phyloP scores from a whole-genome alignment of 2,113 vertebrate genomes.

The Gadus macrocephalus region DNA sequence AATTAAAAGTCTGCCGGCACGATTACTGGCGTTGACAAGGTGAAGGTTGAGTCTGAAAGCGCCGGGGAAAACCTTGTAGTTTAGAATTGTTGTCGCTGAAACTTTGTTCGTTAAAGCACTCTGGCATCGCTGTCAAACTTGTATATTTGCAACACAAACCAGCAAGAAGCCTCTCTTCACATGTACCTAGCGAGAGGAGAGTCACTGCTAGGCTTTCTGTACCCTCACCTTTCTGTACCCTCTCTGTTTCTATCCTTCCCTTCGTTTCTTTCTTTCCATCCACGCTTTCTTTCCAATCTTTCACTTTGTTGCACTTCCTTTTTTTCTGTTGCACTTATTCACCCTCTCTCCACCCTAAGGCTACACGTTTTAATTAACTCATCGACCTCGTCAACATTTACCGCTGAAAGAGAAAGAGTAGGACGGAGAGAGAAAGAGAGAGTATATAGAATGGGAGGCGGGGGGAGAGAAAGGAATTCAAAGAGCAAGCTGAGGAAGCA shows the following conservation, averaged over 20 bases:
- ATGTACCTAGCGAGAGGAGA: not conserved
- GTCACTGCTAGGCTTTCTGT: constrained; percentile 12
- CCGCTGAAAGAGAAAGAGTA: constrained; percentile 38
- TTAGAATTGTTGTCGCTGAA: no score
- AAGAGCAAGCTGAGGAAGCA: constrained; percentile 2
- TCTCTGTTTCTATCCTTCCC: constrained; percentile 29
- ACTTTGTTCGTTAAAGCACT: no score
- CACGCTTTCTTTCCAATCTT: constrained; percentile 9
- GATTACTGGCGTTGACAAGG: not conserved
- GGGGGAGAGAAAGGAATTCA: not conserved
- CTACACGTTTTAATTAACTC: constrained; percentile 63
- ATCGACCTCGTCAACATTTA: constrained; percentile 58
- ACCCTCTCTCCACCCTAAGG: constrained; percentile 26
- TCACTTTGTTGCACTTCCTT: not conserved
- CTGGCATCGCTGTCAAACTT: no score
- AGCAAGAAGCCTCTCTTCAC: no score
- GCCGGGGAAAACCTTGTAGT: no score
- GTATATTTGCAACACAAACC: no score
- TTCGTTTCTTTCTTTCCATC: constrained; percentile 27
- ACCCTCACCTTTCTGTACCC: constrained; percentile 1
- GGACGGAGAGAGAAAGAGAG: constrained; percentile 10
- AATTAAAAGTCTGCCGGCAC: not conserved
- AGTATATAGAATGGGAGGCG: not conserved
- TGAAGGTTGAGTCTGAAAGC: not conserved
- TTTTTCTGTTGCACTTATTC: no score